Base-by-base conservation (phyloP, 2,888 invertebrate genomes). In the Drosophila paracracens region DNA sequence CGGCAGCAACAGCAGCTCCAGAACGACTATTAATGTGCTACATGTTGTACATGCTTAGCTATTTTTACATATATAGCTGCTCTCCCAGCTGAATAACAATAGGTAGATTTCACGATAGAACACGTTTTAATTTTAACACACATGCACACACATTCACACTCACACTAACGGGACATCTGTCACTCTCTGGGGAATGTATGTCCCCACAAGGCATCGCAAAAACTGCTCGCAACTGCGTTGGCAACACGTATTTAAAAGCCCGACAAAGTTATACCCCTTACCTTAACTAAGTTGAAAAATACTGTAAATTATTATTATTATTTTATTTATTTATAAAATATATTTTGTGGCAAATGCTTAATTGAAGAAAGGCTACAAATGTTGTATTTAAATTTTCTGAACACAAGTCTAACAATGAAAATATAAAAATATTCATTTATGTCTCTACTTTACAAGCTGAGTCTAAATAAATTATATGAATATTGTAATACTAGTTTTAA, bases 71-170 rank as follows among this genome's bases (percentile, higher is more conserved):
- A 29, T 53, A 56, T 62, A 81, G 51, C 76, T 63, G 59, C n/a
- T 67, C 56, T 31, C 21, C 50, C 59, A 65, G 67, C 76, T 67
- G 75, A 76, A 79, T 84, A 80, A 71, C 75, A 79, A 76, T 67
- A 73, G 84, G 69, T 75, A 91, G 91, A 92, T 92, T 90, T 83
- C 71, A 76, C 83, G 92, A 92, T 92, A 92, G 89, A 90, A 89
- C 92, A 92, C 92, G 92, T 91, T 92, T 90, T 90, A 91, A 92
- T 91, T 90, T 91, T 80, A 79, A 64, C 74, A 71, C 79, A 73
- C 74, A 70, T 63, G 68, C 59, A 70, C 63, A 61, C 61, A 61
- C 65, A 59, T 8, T 61, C 66, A 66, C 63, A 57, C 25, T 61
- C 56, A 66, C 64, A 60, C 31, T 16, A 21, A 38, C 61, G 54